Percentiles rank a stretch among this genome's conserved stretches.
Conservation (phyloP, 1,140 invertebrate genomes). For the Dreissena polymorpha region DNA sequence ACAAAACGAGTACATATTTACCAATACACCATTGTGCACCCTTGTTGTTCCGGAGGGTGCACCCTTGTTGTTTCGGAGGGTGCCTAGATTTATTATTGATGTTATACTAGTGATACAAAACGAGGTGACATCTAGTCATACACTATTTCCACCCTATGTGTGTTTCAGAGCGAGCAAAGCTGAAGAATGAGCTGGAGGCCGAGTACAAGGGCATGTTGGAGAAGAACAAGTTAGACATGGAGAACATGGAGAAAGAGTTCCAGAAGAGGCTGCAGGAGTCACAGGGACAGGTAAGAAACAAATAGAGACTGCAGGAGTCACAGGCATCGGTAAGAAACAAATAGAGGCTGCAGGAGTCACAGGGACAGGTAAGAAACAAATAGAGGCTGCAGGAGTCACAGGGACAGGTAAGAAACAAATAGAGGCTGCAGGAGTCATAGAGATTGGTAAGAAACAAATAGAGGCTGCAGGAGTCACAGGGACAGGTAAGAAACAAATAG, state of each 20-base stretch:
- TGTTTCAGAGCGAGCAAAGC: slow-evolving; percentile 73
- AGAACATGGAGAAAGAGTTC: slow-evolving; percentile 82
- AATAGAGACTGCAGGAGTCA: neutral
- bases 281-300: slow-evolving; percentile 39
- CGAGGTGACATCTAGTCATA: no score
- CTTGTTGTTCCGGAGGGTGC: slow-evolving; percentile 69
- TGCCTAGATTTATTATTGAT: no score
- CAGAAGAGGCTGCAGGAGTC: slow-evolving; percentile 81
- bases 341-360: slow-evolving; percentile 79
- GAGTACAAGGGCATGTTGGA: slow-evolving; percentile 79
- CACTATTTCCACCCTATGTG: no score
- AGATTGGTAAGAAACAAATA: no score
- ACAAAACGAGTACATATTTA: no score
- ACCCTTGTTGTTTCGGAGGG: no score
- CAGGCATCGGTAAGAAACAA: no score
- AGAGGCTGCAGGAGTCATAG: no score
- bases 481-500: slow-evolving; percentile 19
- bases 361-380: slow-evolving; percentile 32
- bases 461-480: slow-evolving; percentile 76
- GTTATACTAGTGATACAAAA: no score
- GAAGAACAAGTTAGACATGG: slow-evolving; percentile 83
- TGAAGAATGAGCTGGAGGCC: slow-evolving; percentile 81
- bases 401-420: no score
- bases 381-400: neutral
- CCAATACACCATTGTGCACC: no score